Percentiles rank a stretch among this genome's conserved stretches.
Conservation (phyloP, 2,797 vertebrate species). For the Galagoides demidoff region DNA sequence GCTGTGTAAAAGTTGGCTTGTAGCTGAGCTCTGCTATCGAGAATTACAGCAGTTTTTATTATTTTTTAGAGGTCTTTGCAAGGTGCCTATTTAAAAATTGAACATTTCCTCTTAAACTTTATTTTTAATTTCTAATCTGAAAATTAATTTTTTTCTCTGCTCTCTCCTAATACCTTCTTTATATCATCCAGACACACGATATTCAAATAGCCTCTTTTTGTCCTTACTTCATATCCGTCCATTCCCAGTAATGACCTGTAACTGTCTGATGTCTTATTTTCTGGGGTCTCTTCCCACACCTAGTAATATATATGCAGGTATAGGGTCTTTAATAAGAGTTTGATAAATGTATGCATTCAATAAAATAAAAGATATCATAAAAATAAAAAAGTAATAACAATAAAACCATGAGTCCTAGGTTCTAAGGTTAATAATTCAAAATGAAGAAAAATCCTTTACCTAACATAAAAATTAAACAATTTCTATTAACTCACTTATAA, state of each 20-base stretch:
- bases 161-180: background rate
- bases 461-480: constrained; percentile 18
- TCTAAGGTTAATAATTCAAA: background rate
- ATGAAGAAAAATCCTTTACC: background rate
- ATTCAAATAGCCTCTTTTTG: background rate
- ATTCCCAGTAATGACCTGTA: background rate
- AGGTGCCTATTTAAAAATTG: background rate
- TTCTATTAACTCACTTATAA: background rate
- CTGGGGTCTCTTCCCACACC: background rate
- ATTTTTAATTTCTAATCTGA: background rate
- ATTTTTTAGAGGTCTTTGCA: background rate
- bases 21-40: constrained; percentile 14
- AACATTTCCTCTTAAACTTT: constrained; percentile 17
- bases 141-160: background rate
- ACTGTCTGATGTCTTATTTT: background rate
- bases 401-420: background rate
- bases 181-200: background rate
- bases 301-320: background rate
- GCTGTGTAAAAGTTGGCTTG: background rate
- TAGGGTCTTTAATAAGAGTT: background rate
- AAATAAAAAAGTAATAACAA: background rate
- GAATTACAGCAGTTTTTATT: constrained; percentile 34
- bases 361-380: background rate
- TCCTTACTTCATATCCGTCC: background rate
- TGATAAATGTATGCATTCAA: background rate